Base-by-base conservation (phyloP, 2,888 invertebrate genomes). In the Xanthorhoe spadicearia region DNA sequence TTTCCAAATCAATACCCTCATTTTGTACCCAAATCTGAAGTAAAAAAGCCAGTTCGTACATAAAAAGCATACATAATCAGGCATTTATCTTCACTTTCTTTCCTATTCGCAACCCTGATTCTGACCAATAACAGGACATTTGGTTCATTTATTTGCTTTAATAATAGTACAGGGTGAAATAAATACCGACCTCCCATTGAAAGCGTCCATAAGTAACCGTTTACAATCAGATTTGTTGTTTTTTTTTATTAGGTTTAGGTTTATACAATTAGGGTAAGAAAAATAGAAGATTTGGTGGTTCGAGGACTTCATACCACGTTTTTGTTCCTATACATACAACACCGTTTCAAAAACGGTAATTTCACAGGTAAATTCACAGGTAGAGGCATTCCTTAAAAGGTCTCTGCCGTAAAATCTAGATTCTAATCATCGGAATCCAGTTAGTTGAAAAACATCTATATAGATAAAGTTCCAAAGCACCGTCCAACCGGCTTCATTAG, bases 401-500 rank as follows among this genome's bases (percentile, higher is more conserved):
- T 23, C 1, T 23, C 23, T 23, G 23, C 23, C 23, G 23, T 23
- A 23, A 23, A 23, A 23, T 23, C 9, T 38, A 9, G 1, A 10
- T 38, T 38, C 35, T 38, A 23, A 23, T 23, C 35, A 38, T 38
- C 35, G 2, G 52, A 60, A 74, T 35, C 60, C 72, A 74, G 23
- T 68, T 68, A 68, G 61, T 68, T 68, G 61, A 38, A 56, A 50
- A 69, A 69, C 66, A 73, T 75, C 70, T 65, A 75, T 72, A 75
- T 71, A 71, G 69, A 62, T 17, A 73, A 74, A 74, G 69, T 74
- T 72, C 60, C 53, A 32, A 67, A 69, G 68, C 61, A 61, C 43
- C 56, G 56, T 43, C 61, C 64, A 71, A 74, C 67, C 73, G 71
- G 71, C 68, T 74, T 77, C 73, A 77, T 77, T 77, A 75, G 74